Evolutionary conservation across 2,888 invertebrate species (phyloP), one percentile per base, ranked within the genome.

Genomic region (Boloria euphrosyne): DNA sequence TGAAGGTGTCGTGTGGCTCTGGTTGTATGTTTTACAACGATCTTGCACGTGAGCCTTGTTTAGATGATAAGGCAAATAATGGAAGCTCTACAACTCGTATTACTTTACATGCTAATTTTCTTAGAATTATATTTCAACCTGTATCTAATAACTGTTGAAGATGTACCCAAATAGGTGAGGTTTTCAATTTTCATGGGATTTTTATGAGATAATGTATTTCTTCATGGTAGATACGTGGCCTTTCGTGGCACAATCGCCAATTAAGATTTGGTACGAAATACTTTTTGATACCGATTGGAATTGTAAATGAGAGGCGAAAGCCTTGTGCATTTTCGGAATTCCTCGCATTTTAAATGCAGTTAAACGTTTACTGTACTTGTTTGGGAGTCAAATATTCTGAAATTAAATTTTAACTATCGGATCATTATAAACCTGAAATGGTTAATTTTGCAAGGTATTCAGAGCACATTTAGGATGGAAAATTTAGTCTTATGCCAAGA

Each of bases 281-380:
- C 18, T 53, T 46, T 52, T 47, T 58, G 53, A 65, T 58, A 38
- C 31, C 46, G 51, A 66, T 66, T 55, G 27, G 57, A 65, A 69
- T 67, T 66, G 58, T 65, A 67, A 67, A 69, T 51, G 62, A 65
- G 62, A 51, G 64, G 52, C 66, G 64, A 69, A 66, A 69, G 66
- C 52, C 64, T 65, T 54, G 67, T 64, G 54, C 55, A 46, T 69
- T 69, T 51, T 58, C 43, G 49, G 51, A 57, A 66, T 69, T 64
- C 64, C 58, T 38, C 55, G 44, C 57, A 64, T 62, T 62, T 62
- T 59, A 62, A 67, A 65, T 64, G 69, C 51, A 43, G 64, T 54
- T 59, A 22, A 61, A 53, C 22, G 53, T 46, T 54, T 65, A 17
- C 22, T 46, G 49, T 44, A 52, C 47, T 27, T 46, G 61, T 50